Base-by-base conservation (phyloP, 2,113 vertebrate genomes). In the Daboia siamensis region DNA sequence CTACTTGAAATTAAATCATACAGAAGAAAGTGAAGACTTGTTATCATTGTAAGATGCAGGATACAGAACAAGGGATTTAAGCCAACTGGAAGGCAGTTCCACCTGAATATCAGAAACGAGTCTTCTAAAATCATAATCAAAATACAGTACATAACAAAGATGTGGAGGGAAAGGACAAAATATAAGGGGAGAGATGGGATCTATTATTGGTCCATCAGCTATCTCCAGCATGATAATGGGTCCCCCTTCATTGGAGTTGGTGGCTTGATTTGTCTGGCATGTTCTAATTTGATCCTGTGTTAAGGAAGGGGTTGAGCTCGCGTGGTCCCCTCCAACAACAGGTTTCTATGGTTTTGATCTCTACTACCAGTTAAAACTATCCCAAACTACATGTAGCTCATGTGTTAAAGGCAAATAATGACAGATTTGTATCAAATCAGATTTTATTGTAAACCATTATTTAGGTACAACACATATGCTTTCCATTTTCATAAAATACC, bases 361-460 rank as follows among this genome's bases (percentile, higher is more conserved):
- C 46, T 64, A 15, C n/a, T 55, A 48, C 74, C 4, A 52, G 12
- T 90, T 90, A 61, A 90, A 69, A 9, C 12, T 24, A 51, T 33
- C 0, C 69, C 44, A 48, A 91, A 44, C 46, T 55, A 44, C 3
- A n/a, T 7, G 17, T 7, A 55, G n/a, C 48, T 51, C 0, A 26
- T 52, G 17, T 74, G 94, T 64, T 21, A 3, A 94, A 94, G 55
- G 91, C 44, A 92, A 44, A 44, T 57, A 95, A 39, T 52, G 64
- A 93, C 90, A 80, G 90, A 93, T 95, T 91, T 90, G 93, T 95
- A 97, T 93, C 95, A 96, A 94, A 95, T 96, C 95, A 96, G 89
- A 96, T 95, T 99, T 99, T 99, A 98, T 98, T 99, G 97, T 97
- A 98, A 98, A 98, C 97, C 96, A 93, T 97, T 97, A 98, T 97